Percentiles rank a stretch among this genome's conserved stretches.
These are phyloP conservation scores for Synanthedon myopaeformis DNA, from an alignment of 2,888 invertebrate species.

Conservation along the genomic window DNA sequence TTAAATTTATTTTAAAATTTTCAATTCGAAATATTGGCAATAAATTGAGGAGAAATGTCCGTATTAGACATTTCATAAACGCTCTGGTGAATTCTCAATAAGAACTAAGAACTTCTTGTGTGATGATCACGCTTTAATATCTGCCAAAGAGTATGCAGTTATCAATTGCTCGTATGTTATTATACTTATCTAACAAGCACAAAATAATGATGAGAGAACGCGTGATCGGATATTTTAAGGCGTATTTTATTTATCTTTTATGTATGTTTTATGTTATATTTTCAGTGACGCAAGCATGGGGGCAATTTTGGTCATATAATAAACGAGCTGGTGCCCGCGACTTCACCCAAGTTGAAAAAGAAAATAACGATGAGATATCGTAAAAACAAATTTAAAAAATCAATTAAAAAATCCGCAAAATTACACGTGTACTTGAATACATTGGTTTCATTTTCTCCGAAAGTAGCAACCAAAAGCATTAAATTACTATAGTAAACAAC, in stretches of 20 bases:
- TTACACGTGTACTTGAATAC: too few species aligned
- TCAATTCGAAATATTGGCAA: background rate
- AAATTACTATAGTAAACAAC: too few species aligned
- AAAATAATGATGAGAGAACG: background rate
- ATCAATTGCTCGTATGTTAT: conserved; percentile 8
- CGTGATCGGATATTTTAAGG: background rate
- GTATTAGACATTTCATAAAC: conserved; percentile 2
- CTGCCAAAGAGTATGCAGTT: conserved; percentile 10
- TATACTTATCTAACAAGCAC: background rate
- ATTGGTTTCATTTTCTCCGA: too few species aligned
- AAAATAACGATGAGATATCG: too few species aligned
- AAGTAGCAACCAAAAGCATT: too few species aligned
- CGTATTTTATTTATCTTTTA: background rate
- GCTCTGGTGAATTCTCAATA: conserved; percentile 39
- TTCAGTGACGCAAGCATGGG: too few species aligned
- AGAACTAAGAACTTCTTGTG: conserved; percentile 44
- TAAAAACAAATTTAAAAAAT: too few species aligned
- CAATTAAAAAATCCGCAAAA: too few species aligned
- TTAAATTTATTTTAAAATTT: background rate
- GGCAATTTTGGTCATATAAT: too few species aligned
- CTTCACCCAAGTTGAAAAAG: too few species aligned
- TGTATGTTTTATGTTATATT: too few species aligned
- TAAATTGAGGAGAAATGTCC: background rate
- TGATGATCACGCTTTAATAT: conserved; percentile 22
- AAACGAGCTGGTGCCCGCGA: too few species aligned